Conservation (phyloP, 1,140 invertebrate genomes). For the Ptiloglossa arizonensis region DNA sequence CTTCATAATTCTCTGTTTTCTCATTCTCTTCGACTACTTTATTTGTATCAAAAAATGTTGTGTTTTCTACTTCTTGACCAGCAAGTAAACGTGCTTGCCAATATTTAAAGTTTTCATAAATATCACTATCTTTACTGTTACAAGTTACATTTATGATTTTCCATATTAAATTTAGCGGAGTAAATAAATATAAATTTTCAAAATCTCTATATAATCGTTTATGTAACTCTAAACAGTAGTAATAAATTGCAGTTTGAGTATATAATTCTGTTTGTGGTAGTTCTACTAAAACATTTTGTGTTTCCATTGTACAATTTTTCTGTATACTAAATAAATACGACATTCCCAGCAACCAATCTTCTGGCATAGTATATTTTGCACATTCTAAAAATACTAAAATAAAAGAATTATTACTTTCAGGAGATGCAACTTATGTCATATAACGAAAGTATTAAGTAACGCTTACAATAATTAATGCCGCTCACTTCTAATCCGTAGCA, state of each 20-base stretch:
- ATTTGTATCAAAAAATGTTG: neutral
- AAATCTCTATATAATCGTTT: constrained; percentile 59
- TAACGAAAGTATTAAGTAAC: neutral
- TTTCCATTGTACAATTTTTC: constrained; percentile 53
- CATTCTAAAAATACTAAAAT: constrained; percentile 78
- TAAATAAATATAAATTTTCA: constrained; percentile 66
- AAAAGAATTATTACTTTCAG: constrained; percentile 24
- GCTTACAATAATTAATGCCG: constrained; percentile 77
- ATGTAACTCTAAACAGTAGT: constrained; percentile 73
- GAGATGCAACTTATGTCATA: constrained; percentile 17
- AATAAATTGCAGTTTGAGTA: constrained; percentile 74
- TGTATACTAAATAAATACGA: constrained; percentile 75
- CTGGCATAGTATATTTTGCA: constrained; percentile 71
- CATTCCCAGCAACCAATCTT: constrained; percentile 78
- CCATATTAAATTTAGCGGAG: constrained; percentile 72
- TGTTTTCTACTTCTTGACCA: constrained; percentile 19
- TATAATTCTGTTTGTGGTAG: constrained; percentile 70
- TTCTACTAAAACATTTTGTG: constrained; percentile 69
- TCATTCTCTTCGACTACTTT: neutral
- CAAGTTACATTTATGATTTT: constrained; percentile 54
- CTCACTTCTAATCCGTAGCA: constrained; percentile 74
- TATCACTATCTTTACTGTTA: constrained; percentile 53
- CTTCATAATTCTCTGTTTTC: neutral
- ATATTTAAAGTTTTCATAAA: constrained; percentile 56
- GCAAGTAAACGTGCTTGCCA: constrained; percentile 52